phyloP scores from a whole-genome alignment of 2,113 vertebrate genomes.

The Laterallus jamaicensis region DNA sequence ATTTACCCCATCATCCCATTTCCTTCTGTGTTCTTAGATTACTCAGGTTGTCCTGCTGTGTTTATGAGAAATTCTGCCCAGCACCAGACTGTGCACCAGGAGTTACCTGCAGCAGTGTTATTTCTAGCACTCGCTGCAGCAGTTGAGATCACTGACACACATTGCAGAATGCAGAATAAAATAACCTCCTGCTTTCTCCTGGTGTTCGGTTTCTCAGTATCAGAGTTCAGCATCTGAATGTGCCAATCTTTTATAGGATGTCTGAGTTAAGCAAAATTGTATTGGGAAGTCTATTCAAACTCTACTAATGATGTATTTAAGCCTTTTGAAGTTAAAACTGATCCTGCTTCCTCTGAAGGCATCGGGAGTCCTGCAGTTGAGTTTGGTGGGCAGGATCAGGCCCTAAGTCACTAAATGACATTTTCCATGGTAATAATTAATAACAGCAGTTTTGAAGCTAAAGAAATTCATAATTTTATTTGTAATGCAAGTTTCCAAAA shows the following conservation, averaged over 20 bases:
- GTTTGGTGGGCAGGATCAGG: slow-evolving; percentile 11
- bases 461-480: slow-evolving; percentile 43
- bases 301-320: slow-evolving; percentile 21
- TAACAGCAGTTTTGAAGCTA: slow-evolving; percentile 59
- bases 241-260: not conserved
- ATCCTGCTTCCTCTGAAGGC: not conserved
- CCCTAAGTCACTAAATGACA: slow-evolving; percentile 70
- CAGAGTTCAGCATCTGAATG: not conserved
- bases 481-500: slow-evolving; percentile 40
- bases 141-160: not conserved
- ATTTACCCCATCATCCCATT: not conserved
- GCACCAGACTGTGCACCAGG: not conserved
- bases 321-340: slow-evolving; percentile 20
- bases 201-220: not conserved
- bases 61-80: not conserved
- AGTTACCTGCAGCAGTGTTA: not conserved
- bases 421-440: slow-evolving; percentile 73
- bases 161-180: not conserved
- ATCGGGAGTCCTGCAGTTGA: not conserved
- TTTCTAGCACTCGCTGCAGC: not conserved
- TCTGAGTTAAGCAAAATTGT: slow-evolving; percentile 25
- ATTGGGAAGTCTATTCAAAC: not conserved
- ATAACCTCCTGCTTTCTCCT: not conserved
- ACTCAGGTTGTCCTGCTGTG: not conserved
- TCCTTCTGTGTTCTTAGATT: not conserved